Conservation (phyloP, 2,113 vertebrate genomes). For the Pungitius pungitius region DNA sequence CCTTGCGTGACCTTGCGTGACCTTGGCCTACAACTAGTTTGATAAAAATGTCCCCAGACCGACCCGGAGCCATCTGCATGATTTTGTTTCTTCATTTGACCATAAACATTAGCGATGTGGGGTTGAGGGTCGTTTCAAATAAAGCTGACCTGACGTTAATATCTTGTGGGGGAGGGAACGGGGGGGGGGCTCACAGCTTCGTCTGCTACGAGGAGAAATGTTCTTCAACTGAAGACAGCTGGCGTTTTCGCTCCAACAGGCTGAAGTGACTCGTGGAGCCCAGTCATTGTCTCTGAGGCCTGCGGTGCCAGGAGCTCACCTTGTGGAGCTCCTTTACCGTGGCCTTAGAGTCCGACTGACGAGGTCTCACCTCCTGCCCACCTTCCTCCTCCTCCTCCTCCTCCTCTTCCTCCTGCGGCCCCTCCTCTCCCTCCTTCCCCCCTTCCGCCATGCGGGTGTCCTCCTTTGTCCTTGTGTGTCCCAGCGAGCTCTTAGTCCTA, state of each 20-base stretch:
- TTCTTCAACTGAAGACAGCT: constrained; percentile 41
- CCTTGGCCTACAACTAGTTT: constrained; percentile 30
- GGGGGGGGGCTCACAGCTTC: constrained; percentile 34
- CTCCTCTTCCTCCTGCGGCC: constrained; percentile 19
- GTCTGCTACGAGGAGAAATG: constrained; percentile 29
- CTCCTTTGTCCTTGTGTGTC: constrained; percentile 73
- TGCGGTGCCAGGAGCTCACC: constrained; percentile 56
- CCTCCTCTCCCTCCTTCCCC: constrained; percentile 43
- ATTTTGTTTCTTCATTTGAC: constrained; percentile 14
- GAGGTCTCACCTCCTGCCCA: constrained; percentile 70
- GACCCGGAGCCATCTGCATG: constrained; percentile 4
- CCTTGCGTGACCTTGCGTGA: constrained; percentile 25
- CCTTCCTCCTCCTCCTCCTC: constrained; percentile 79
- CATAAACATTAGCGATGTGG: neutral
- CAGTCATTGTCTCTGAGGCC: constrained; percentile 65
- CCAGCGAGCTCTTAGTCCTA: constrained; percentile 61
- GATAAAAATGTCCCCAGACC: constrained; percentile 9
- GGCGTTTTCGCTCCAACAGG: constrained; percentile 10
- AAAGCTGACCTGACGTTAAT: constrained; percentile 53
- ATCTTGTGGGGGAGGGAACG: constrained; percentile 39
- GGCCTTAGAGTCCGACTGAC: constrained; percentile 46
- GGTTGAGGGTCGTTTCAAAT: constrained; percentile 35
- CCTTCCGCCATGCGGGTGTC: constrained; percentile 64
- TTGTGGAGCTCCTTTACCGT: constrained; percentile 78
- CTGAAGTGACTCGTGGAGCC: neutral